Percentiles rank a stretch among this genome's conserved stretches.
Conservation (phyloP, 2,888 invertebrate genomes). For the Tetranychus piercei region DNA sequence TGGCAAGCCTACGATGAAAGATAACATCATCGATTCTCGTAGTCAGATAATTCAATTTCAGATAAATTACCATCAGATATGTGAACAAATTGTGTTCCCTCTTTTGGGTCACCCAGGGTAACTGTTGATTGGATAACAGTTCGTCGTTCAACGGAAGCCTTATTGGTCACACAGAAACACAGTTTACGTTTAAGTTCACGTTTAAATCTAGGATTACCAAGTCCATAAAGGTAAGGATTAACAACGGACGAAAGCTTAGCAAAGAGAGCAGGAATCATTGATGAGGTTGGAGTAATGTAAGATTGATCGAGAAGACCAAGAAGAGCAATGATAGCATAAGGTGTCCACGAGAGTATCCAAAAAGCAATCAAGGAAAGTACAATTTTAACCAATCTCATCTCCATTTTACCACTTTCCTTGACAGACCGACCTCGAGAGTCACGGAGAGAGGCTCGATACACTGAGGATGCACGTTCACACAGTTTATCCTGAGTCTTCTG, state of each 20-base stretch:
- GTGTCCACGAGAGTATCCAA: slow-evolving; percentile 64
- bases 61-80: slow-evolving; percentile 8
- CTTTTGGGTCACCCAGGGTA: neutral
- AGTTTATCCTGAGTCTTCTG: neutral
- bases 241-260: slow-evolving; percentile 37
- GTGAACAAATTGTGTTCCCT: slow-evolving; percentile 3
- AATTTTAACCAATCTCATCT: slow-evolving; percentile 41
- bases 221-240: slow-evolving; percentile 37
- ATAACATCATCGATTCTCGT: neutral
- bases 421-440: neutral
- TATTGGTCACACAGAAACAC: neutral
- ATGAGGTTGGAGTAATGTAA: slow-evolving; percentile 46
- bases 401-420: neutral
- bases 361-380: slow-evolving; percentile 50
- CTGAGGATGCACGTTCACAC: neutral
- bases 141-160: neutral
- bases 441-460: neutral
- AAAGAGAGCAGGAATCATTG: slow-evolving; percentile 35
- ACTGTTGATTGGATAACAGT: neutral
- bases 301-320: slow-evolving; percentile 47
- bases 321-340: slow-evolving; percentile 55
- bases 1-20: neutral
- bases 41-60: slow-evolving; percentile 7
- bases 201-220: slow-evolving; percentile 33
- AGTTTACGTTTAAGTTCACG: slow-evolving; percentile 14